Conservation (phyloP, 2,888 invertebrate genomes). For the Phengaris alcon region DNA sequence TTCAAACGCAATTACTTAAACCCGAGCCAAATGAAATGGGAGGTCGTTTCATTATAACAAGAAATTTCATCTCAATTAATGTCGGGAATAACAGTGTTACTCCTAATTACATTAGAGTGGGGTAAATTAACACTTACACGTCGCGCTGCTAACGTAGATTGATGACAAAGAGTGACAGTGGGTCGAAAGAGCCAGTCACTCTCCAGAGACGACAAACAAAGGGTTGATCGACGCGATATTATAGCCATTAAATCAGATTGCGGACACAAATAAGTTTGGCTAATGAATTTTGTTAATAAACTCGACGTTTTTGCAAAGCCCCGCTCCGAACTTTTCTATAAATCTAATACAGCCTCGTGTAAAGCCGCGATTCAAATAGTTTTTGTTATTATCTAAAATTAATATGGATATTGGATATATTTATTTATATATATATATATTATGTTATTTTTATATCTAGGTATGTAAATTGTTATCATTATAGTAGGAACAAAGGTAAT, state of each 20-base stretch:
- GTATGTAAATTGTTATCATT: no score
- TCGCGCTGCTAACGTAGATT: conserved; percentile 76
- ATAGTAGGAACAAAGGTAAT: no score
- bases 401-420: no score
- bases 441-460: no score
- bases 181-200: conserved; percentile 73
- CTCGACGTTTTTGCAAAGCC: conserved; percentile 18
- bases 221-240: conserved; percentile 56
- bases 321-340: conserved; percentile 6
- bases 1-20: conserved; percentile 63
- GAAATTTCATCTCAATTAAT: conserved; percentile 79
- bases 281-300: conserved; percentile 28
- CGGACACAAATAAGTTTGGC: conserved; percentile 47
- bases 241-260: conserved; percentile 59
- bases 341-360: not conserved
- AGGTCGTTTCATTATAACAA: conserved; percentile 66
- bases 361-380: not conserved
- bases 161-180: conserved; percentile 79
- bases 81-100: conserved; percentile 78
- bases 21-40: conserved; percentile 41
- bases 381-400: not conserved
- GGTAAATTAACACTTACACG: conserved; percentile 80
- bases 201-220: conserved; percentile 59
- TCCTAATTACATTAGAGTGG: conserved; percentile 78
- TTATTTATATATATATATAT: no score